Base-by-base conservation (phyloP, 2,888 invertebrate genomes). In the Ormyrus nitidulus region DNA sequence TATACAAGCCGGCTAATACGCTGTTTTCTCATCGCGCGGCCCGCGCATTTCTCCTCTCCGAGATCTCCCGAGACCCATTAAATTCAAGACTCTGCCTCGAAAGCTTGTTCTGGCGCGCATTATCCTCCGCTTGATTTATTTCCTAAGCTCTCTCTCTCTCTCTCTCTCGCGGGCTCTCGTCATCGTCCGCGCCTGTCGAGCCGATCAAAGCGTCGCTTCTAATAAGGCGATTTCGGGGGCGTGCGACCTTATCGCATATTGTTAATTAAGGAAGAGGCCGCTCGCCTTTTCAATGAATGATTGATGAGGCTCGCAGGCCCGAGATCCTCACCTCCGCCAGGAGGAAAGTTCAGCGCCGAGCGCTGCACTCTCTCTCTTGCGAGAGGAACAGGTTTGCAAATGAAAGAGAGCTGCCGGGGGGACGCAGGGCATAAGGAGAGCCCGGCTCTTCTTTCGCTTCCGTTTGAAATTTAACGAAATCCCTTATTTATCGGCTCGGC, bases 261-360 rank as follows among this genome's bases (percentile, higher is more conserved):
- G 88, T 88, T 89, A 89, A 89, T 89, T 89, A 89, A 88, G 86
- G 85, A 87, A 19, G 19, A 19, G 19, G 19, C 9, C 13, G 87
- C 87, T 86, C 86, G 86, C 86, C 46, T 71, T 87, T 86, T 88
- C 88, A 87, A 88, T 89, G 87, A 88, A 88, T 89, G 89, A 89
- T 89, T 86, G 89, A 89, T 88, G 88, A 88, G 86, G 19, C 19
- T 19, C 86, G n/a, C 56, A 51, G 62, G 51, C 19, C 56, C 62
- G 73, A 19, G 19, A 79, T 73, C 56, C 51, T 51, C 76, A 9
- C 34, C 19, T 61, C 61, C 34, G 11, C 11, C 19, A 19, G 19
- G 19, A 19, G 19, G 19, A 19, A 19, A 19, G 19, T 19, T 19
- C 19, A 19, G 19, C 19, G 19, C 19, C 19, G 19, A 19, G 19